These are phyloP conservation scores for Brevimyrus niger DNA, from an alignment of 2,113 vertebrate species.

Conservation along the genomic window DNA sequence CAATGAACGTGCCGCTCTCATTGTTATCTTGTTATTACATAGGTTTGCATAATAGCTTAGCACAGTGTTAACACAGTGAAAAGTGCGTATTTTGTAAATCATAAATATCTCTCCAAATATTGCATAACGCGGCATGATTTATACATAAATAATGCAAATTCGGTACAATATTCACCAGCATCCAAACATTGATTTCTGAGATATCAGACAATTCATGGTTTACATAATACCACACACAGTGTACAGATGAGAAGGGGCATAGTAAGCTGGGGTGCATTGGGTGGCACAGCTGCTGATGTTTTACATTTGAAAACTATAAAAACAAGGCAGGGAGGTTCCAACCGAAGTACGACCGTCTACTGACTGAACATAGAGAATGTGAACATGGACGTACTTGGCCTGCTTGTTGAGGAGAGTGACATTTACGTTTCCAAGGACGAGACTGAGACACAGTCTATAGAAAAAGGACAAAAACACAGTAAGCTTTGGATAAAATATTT, in stretches of 20 bases:
- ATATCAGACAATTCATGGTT: neutral
- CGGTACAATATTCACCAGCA: neutral
- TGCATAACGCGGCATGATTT: neutral
- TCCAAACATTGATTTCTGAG: neutral
- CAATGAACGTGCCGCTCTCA: neutral
- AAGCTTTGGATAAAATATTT: neutral
- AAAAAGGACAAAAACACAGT: slow-evolving; percentile 5
- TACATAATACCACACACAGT: neutral
- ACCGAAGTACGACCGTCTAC: neutral
- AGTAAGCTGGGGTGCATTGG: neutral
- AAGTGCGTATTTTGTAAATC: neutral
- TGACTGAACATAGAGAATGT: neutral
- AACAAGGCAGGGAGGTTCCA: neutral
- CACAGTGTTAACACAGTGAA: neutral
- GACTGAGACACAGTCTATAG: slow-evolving; percentile 81
- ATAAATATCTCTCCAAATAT: neutral
- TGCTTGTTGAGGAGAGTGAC: slow-evolving; percentile 90
- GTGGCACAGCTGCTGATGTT: neutral
- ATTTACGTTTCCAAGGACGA: slow-evolving; percentile 89
- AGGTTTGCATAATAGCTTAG: neutral
- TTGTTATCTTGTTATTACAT: neutral
- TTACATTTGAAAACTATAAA: neutral
- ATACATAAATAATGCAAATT: neutral
- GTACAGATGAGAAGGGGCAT: neutral
- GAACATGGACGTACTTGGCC: slow-evolving; percentile 69